These are phyloP conservation scores for Macaca fascicularis DNA, from an alignment of 2,113 vertebrate species.

Conservation along the genomic window T2T-MFA8v1.1 NC_088391.1:63498501-63499000, in stretches of 20 bases:
- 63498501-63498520: slow-evolving; percentile 69
- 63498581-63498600: slow-evolving; percentile 74
- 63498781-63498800: not conserved
- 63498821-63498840: not conserved
- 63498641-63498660: not conserved
- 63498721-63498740: not conserved
- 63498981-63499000: not conserved
- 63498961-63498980: not conserved
- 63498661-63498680: not conserved
- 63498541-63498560: slow-evolving; percentile 68
- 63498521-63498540: slow-evolving; percentile 66
- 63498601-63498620: slow-evolving; percentile 45
- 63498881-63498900: not conserved
- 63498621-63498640: slow-evolving; percentile 48
- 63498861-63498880: not conserved
- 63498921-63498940: not conserved
- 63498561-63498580: slow-evolving; percentile 60
- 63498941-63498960: not conserved
- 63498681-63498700: not conserved
- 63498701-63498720: not conserved
- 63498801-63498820: not conserved
- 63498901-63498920: not conserved
- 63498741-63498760: not conserved
- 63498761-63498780: not conserved
- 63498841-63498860: not conserved